phyloP scores from a whole-genome alignment of 1,140 invertebrate genomes.

The Drosophila albomicans region DNA sequence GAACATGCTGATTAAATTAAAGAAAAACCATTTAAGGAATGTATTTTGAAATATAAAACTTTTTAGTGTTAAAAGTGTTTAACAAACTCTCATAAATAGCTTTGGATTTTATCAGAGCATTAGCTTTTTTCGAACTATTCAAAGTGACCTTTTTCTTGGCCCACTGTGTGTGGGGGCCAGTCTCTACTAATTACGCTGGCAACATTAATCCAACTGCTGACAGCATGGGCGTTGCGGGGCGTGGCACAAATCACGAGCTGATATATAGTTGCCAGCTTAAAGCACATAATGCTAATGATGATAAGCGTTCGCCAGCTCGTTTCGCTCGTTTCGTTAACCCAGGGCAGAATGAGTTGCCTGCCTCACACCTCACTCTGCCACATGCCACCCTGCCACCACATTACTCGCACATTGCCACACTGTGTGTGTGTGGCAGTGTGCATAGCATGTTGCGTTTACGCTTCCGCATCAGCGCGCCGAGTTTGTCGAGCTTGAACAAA shows the following conservation, averaged over 20 bases:
- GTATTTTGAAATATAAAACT: too few relatives aligned
- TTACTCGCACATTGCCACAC: background rate
- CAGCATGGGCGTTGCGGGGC: slow-evolving; percentile 7
- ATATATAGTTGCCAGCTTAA: slow-evolving; percentile 22
- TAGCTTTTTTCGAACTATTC: too few relatives aligned
- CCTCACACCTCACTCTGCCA: background rate
- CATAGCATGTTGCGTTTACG: slow-evolving; percentile 30
- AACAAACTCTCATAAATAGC: too few relatives aligned
- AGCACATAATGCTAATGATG: slow-evolving; percentile 38
- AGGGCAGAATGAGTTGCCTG: too few relatives aligned
- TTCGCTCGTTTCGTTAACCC: background rate
- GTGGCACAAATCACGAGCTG: slow-evolving; percentile 27
- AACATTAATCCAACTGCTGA: slow-evolving; percentile 28
- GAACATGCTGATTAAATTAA: too few relatives aligned
- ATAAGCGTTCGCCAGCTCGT: slow-evolving; percentile 3
- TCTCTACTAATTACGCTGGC: slow-evolving; percentile 21
- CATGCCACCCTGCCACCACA: background rate
- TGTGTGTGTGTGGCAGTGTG: background rate
- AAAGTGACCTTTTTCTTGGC: background rate
- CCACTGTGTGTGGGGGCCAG: slow-evolving; percentile 5
- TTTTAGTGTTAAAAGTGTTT: too few relatives aligned
- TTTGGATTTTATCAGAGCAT: too few relatives aligned
- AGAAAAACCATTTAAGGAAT: too few relatives aligned
- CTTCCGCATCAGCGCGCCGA: slow-evolving; percentile 65
- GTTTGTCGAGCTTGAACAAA: slow-evolving; percentile 31